Percentiles rank a stretch among this genome's conserved stretches.
phyloP scores from a whole-genome alignment of 2,888 invertebrate species.

The Eristalis intricaria region DNA sequence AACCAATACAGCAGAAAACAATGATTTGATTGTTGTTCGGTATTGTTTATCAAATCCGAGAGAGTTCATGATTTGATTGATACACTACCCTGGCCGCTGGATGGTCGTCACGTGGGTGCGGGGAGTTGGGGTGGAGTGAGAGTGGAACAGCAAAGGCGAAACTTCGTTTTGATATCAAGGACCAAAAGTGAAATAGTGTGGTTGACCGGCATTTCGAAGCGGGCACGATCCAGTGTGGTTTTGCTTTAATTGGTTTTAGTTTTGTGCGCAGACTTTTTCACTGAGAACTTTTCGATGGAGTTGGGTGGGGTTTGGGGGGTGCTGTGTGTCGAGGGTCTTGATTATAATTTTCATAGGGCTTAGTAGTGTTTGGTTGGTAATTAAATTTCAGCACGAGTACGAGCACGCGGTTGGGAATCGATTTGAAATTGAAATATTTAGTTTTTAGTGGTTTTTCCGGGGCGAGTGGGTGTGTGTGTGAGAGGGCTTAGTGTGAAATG shows the following conservation, averaged over 20 bases:
- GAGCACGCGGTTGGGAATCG: constrained; percentile 7
- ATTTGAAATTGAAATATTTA: constrained; percentile 34
- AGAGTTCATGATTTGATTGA: constrained; percentile 41
- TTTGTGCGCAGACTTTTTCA: constrained; percentile 5
- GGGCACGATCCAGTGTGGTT: constrained; percentile 57
- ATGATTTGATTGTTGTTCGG: constrained; percentile 53
- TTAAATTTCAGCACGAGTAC: constrained; percentile 27
- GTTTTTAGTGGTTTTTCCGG: background rate
- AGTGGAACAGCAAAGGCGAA: background rate
- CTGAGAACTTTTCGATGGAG: background rate
- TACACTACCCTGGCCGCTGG: background rate
- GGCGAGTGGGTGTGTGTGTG: background rate
- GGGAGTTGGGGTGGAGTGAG: background rate
- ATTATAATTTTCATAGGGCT: constrained; percentile 21
- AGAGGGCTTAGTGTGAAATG: background rate
- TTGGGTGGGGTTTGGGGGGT: background rate
- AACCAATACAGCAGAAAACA: constrained; percentile 18
- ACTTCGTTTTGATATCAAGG: background rate
- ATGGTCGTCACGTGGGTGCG: too few relatives aligned
- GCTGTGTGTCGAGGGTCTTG: background rate
- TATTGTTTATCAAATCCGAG: constrained; percentile 39
- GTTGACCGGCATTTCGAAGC: constrained; percentile 44
- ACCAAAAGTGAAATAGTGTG: constrained; percentile 40
- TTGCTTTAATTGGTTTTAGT: constrained; percentile 46
- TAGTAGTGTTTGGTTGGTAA: constrained; percentile 24